phyloP scores from a whole-genome alignment of 2,888 invertebrate species.

The Nebria salina region DNA sequence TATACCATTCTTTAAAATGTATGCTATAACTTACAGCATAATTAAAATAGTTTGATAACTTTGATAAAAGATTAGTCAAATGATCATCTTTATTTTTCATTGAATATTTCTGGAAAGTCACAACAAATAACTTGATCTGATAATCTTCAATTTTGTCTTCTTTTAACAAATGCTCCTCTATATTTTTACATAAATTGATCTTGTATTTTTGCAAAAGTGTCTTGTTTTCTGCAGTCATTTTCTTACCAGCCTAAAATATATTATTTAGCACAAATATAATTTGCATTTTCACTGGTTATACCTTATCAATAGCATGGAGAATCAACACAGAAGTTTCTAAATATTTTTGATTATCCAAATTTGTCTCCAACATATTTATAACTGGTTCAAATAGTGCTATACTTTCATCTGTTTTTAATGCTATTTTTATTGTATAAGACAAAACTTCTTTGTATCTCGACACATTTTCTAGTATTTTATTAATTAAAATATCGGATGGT shows the following conservation, averaged over 20 bases:
- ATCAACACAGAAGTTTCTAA: constrained; percentile 53
- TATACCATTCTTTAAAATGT: constrained; percentile 8
- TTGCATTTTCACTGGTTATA: constrained; percentile 47
- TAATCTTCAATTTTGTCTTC: constrained; percentile 21
- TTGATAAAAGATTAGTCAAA: constrained; percentile 38
- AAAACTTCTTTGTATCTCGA: constrained; percentile 52
- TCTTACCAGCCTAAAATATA: constrained; percentile 11
- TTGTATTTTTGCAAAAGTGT: constrained; percentile 24
- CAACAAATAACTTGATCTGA: constrained; percentile 46
- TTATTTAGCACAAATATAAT: not conserved
- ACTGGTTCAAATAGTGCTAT: constrained; percentile 51
- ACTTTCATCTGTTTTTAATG: constrained; percentile 53
- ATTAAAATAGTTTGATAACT: constrained; percentile 47
- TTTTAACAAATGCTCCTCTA: constrained; percentile 15
- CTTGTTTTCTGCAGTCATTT: constrained; percentile 36
- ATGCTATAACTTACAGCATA: constrained; percentile 47
- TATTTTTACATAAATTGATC: constrained; percentile 22
- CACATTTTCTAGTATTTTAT: constrained; percentile 52
- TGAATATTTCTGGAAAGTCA: constrained; percentile 49
- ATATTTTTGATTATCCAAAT: constrained; percentile 52
- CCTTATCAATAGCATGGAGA: constrained; percentile 54
- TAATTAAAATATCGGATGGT: constrained; percentile 49
- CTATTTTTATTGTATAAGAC: constrained; percentile 52
- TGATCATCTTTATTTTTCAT: constrained; percentile 44
- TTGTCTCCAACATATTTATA: constrained; percentile 52